Conservation (phyloP, 2,113 vertebrate genomes). For the Brachyhypopomus gauderio region DNA sequence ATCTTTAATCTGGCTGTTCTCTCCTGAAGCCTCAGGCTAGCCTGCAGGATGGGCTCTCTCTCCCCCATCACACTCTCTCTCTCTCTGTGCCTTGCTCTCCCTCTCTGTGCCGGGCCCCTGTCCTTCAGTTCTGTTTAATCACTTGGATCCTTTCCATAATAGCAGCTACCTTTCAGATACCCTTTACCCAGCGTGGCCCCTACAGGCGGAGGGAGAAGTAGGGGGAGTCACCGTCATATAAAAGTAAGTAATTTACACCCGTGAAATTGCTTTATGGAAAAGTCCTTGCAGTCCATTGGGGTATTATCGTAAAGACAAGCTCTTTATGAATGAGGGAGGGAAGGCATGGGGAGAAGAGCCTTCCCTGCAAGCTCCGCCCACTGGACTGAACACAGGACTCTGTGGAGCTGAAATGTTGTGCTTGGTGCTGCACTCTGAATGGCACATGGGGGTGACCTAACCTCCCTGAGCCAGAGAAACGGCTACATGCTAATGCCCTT, state of each 20-base stretch:
- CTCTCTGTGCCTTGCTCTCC: constrained; percentile 75
- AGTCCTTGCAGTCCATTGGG: constrained; percentile 63
- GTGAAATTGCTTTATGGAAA: constrained; percentile 69
- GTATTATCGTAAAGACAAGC: constrained; percentile 65
- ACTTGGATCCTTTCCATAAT: constrained; percentile 72
- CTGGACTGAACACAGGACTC: constrained; percentile 48
- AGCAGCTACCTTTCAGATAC: constrained; percentile 69
- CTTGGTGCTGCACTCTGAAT: not conserved
- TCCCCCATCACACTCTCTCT: constrained; percentile 53
- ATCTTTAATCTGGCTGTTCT: constrained; percentile 88
- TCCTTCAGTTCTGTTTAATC: constrained; percentile 70
- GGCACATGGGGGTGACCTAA: constrained; percentile 12
- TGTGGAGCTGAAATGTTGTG: constrained; percentile 48
- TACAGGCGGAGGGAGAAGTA: constrained; percentile 48
- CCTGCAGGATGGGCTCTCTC: constrained; percentile 84
- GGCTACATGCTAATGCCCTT: not conserved
- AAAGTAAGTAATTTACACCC: constrained; percentile 67
- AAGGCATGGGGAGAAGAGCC: constrained; percentile 51
- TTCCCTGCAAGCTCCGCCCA: constrained; percentile 25
- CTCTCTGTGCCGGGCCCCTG: constrained; percentile 73
- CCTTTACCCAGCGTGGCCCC: constrained; percentile 65
- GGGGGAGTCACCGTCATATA: constrained; percentile 62
- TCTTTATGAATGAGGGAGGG: constrained; percentile 63
- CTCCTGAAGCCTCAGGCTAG: constrained; percentile 86
- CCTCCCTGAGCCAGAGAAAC: constrained; percentile 5